A percentile compares a stretch with the other conserved stretches of the same genome.
Evolutionary conservation across 2,888 invertebrate genomes (phyloP).

Genomic region (Thelaira solivaga): DNA sequence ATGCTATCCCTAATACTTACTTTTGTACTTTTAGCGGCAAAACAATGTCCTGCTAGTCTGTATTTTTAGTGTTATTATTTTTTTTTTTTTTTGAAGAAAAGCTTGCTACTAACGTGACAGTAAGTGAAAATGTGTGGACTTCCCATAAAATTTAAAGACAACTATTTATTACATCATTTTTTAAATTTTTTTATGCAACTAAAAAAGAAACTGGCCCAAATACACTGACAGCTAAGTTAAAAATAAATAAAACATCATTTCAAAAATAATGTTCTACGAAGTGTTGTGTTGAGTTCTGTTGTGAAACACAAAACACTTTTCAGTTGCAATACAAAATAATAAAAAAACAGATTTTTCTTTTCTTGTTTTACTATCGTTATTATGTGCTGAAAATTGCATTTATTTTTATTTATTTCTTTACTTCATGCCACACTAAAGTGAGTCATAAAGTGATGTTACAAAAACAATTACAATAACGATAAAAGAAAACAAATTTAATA

Average conservation of each 20-base stretch:
- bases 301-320: conserved; percentile 22
- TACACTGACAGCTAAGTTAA: too few species aligned
- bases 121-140: too few species aligned
- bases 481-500: conserved; percentile 28
- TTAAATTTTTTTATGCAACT: too few species aligned
- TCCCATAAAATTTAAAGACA: too few species aligned
- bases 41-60: too few species aligned
- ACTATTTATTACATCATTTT: too few species aligned
- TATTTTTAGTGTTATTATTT: too few species aligned
- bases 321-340: conserved; percentile 11
- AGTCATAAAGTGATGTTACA: conserved; percentile 55
- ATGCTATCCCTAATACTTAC: too few species aligned
- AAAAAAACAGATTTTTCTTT: conserved; percentile 3
- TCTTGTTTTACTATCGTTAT: conserved; percentile 35
- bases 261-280: background rate
- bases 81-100: too few species aligned
- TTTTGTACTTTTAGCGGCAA: too few species aligned
- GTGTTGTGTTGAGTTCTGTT: background rate
- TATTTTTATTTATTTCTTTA: background rate
- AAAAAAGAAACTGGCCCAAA: too few species aligned
- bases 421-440: conserved; percentile 27
- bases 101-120: too few species aligned
- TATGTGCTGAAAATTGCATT: conserved; percentile 35
- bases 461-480: conserved; percentile 59
- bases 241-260: background rate